Percentiles rank a stretch among this genome's conserved stretches.
phyloP scores from a whole-genome alignment of 2,113 vertebrate genomes.

The Macquaria ambigua region DNA sequence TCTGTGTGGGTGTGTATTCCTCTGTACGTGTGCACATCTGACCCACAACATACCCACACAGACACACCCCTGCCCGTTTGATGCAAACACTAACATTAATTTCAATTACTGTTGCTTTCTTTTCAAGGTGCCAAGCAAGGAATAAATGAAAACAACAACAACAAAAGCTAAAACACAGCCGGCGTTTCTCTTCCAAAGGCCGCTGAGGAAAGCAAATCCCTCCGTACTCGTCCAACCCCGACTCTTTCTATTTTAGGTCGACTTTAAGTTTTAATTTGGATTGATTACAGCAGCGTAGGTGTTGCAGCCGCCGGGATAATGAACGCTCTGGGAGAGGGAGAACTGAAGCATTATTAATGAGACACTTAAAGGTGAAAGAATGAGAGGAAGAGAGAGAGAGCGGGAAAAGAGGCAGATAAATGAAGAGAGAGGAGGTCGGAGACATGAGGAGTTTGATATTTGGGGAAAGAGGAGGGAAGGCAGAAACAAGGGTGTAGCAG shows the following conservation, averaged over 20 bases:
- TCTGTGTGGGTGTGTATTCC: not conserved
- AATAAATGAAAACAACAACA: constrained; percentile 42
- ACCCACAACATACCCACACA: not conserved
- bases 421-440: not conserved
- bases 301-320: constrained; percentile 58
- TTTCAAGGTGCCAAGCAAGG: not conserved
- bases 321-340: constrained; percentile 57
- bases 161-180: constrained; percentile 12
- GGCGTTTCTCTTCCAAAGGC: constrained; percentile 34
- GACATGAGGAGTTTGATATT: not conserved
- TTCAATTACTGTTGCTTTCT: constrained; percentile 50
- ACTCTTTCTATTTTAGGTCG: constrained; percentile 49
- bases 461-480: not conserved
- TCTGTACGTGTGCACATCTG: not conserved
- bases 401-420: constrained; percentile 39
- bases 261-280: constrained; percentile 69
- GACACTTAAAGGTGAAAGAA: constrained; percentile 66
- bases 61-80: constrained; percentile 1
- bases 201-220: constrained; percentile 48
- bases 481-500: too few species aligned
- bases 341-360: constrained; percentile 70
- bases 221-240: not conserved
- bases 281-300: constrained; percentile 68
- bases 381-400: constrained; percentile 3
- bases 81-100: constrained; percentile 49